Base-by-base conservation (phyloP, 2,113 vertebrate species). In the Callaeas wilsoni region DNA sequence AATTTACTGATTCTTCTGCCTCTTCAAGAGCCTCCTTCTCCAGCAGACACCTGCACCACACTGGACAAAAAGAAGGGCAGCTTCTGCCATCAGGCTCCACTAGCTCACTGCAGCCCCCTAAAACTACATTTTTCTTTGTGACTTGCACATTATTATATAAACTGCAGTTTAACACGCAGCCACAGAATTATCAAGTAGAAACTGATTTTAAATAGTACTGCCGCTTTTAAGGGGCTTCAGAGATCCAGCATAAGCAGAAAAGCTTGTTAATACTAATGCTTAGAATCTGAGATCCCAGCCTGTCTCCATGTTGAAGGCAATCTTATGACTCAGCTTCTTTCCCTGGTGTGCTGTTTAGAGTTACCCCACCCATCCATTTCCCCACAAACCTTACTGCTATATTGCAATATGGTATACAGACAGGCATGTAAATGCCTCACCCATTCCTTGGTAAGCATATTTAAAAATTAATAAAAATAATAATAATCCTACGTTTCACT, bases 281-380 rank as follows among this genome's bases (percentile, higher is more conserved):
- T 6, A 79, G 49, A 46, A 41, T 94, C 10, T 8, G 26, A 93
- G 78, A 87, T 77, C 55, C 84, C 73, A 89, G 68, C 33, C 90
- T 69, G 59, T 73, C 60, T 85, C 70, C 74, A 57, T 53, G 63
- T 21, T 82, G 62, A 87, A 83, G 91, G 30, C 53, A 95, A 91
- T n/a, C 52, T 89, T 93, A 77, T 91, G 91, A 97, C 68, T 97
- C 93, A 93, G 92, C 65, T 90, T 62, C 46, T 94, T 93, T 94
- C 93, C 91, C 95, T 82, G 53, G 86, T 83, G 89, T 85, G 30
- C 93, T 63, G 53, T 90, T 94, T 7, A 37, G 53, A 42, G 57
- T 81, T 27, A 96, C 94, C 89, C 88, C 94, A 96, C 90, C 90
- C 93, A 79, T 57, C 39, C 81, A 49, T 35, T 84, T 92, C 90